Base-by-base conservation (phyloP, 2,113 vertebrate species). In the Plotosus lineatus region DNA sequence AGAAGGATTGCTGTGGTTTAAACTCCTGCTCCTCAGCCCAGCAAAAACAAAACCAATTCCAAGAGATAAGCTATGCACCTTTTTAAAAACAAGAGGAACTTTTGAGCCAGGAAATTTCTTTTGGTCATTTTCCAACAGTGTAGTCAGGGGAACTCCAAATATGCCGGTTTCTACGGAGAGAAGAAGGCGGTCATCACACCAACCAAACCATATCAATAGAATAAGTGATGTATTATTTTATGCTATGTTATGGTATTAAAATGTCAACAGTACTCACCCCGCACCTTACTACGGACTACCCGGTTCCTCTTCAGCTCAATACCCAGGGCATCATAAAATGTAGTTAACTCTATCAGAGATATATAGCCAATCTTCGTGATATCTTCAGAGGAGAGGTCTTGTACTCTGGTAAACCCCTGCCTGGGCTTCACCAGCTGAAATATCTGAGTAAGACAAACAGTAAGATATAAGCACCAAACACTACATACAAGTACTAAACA, bases 71-170 rank as follows among this genome's bases (percentile, higher is more conserved):
- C 50, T 60, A 73, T 51, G 21, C 86, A 97, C 96, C 92, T 97
- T 98, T 88, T 95, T 95, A 83, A 99, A 95, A 26, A 99, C 93
- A 0, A 97, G 89, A 53, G 97, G 97, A 80, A 98, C 95, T 93
- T 95, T 97, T 55, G 94, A 90, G 73, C 91, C 96, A 19, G 97
- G 95, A 81, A 92, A 88, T 82, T 91, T 96, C 89, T 96, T 98
- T 77, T 95, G 95, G 91, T 99, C 97, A 3, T 92, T 95, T 71
- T 98, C 95, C 86, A 99, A 79, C 56, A 99, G 85, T 0, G 92
- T 85, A 0, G 90, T 85, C 3, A 99, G 94, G 65, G 97, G 92
- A 77, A 98, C 96, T 9, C 96, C 95, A 17, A 99, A 99, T 76
- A 97, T 94, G 14, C 96, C 96, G 0, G 84, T 92, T 87, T 97